These are phyloP conservation scores for Helogale parvula DNA, from an alignment of 2,113 vertebrate genomes.

Conservation along the genomic window DNA sequence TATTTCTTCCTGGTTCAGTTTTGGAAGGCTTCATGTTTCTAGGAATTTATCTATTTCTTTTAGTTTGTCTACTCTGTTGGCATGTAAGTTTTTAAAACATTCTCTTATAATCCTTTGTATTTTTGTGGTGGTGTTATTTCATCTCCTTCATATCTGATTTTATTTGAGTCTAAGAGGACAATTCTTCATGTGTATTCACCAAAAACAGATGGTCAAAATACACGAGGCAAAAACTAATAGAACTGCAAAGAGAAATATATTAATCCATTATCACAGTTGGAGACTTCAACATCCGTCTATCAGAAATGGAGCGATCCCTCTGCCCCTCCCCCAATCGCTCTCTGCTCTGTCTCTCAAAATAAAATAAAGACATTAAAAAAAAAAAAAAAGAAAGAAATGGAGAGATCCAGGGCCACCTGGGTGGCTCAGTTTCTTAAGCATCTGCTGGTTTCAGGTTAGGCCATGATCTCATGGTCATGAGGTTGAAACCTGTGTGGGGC, in stretches of 20 bases:
- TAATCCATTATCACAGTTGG: background rate
- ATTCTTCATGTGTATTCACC: background rate
- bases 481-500: too few species aligned
- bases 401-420: background rate
- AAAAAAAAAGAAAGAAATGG: background rate
- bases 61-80: background rate
- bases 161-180: background rate
- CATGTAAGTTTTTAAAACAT: background rate
- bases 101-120: background rate
- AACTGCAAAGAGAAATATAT: background rate
- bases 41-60: background rate
- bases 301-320: background rate
- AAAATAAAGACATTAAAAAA: too few species aligned
- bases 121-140: background rate
- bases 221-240: background rate
- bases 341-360: too few species aligned
- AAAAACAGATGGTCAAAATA: background rate
- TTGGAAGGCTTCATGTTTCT: background rate
- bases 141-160: background rate
- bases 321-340: too few species aligned
- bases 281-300: background rate
- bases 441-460: too few species aligned
- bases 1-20: background rate
- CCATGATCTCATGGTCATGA: too few species aligned
- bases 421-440: too few species aligned